These are phyloP conservation scores for Pseudopodoces humilis DNA, from an alignment of 2,113 vertebrate genomes.

Conservation along the genomic window DNA sequence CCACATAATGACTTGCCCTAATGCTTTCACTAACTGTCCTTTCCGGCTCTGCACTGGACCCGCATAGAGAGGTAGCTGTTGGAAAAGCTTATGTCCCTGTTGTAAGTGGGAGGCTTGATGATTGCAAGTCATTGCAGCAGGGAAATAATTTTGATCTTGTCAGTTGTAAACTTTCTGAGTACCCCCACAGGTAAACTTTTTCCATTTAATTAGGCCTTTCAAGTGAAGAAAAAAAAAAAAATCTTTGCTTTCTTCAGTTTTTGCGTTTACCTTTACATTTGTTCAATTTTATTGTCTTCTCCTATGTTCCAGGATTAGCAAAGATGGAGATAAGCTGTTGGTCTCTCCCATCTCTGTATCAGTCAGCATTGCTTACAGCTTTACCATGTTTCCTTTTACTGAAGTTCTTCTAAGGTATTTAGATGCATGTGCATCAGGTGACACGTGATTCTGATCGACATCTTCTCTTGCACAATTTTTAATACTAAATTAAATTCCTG, in stretches of 20 bases:
- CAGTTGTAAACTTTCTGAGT: background rate
- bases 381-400: background rate
- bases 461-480: background rate
- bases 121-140: background rate
- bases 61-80: fast-evolving
- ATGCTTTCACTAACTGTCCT: background rate
- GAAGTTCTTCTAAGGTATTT: background rate
- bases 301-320: background rate
- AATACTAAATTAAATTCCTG: background rate
- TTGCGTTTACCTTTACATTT: background rate
- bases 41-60: background rate
- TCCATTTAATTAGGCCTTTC: background rate
- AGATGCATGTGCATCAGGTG: background rate
- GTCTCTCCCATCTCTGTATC: background rate
- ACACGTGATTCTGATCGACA: background rate
- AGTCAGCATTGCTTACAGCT: background rate
- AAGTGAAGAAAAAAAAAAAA: background rate
- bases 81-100: background rate
- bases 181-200: background rate
- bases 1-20: background rate
- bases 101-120: background rate
- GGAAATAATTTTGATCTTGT: background rate
- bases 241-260: background rate
- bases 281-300: background rate
- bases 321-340: background rate